phyloP scores from a whole-genome alignment of 1,140 invertebrate genomes.

The Papilio glaucus region DNA sequence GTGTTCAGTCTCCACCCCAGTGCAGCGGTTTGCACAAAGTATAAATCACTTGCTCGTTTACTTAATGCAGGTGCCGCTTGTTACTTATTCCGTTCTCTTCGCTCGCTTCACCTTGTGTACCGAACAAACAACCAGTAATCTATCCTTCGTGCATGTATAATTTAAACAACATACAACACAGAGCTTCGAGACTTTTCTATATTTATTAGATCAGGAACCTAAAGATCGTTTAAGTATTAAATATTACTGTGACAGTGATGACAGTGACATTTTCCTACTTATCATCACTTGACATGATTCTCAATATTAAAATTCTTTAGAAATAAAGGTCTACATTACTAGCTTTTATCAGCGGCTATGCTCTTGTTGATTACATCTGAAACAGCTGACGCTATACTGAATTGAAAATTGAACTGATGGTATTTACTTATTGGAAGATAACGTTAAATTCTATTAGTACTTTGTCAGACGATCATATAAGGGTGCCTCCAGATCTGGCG shows the following conservation, averaged over 20 bases:
- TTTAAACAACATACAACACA: neutral
- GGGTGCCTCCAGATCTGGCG: too few relatives aligned
- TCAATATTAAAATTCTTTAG: too few relatives aligned
- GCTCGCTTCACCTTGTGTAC: conserved; percentile 7
- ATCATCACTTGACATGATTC: too few relatives aligned
- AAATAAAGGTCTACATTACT: too few relatives aligned
- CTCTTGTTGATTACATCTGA: too few relatives aligned
- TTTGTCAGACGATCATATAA: too few relatives aligned
- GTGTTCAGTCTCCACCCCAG: conserved; percentile 4
- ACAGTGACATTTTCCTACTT: too few relatives aligned
- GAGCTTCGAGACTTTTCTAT: neutral
- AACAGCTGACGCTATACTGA: too few relatives aligned
- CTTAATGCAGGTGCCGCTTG: neutral
- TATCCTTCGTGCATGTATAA: neutral
- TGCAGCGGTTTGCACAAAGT: neutral
- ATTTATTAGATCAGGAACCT: neutral
- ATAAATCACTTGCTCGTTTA: conserved; percentile 24
- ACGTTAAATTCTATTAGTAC: too few relatives aligned
- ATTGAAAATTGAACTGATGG: too few relatives aligned
- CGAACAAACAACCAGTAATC: conserved; percentile 16
- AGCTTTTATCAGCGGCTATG: too few relatives aligned
- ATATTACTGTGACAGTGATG: neutral
- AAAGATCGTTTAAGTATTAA: neutral
- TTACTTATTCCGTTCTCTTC: conserved; percentile 16
- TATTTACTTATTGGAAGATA: too few relatives aligned